Conservation (phyloP, 2,113 vertebrate species). For the Oostethus manadensis region DNA sequence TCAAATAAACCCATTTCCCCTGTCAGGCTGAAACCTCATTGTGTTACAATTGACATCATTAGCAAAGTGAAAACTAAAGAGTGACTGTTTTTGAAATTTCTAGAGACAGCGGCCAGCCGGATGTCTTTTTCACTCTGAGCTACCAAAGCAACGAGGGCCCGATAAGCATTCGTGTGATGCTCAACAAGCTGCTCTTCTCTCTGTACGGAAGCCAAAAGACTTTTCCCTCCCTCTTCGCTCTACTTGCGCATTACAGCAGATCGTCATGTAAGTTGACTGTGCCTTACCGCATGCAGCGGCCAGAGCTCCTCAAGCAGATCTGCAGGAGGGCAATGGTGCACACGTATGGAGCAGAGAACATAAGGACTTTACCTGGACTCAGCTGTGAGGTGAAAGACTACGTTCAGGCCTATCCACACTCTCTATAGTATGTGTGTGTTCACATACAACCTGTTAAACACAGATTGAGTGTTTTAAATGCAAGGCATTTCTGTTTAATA, state of each 20-base stretch:
- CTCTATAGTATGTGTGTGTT: constrained; percentile 57
- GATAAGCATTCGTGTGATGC: constrained; percentile 85
- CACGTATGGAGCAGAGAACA: constrained; percentile 75
- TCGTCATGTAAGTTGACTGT: constrained; percentile 80
- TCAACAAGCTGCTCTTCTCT: constrained; percentile 79
- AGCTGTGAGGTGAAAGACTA: constrained; percentile 79
- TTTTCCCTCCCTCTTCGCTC: constrained; percentile 84
- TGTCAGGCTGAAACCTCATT: too few species aligned
- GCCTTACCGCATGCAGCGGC: constrained; percentile 78
- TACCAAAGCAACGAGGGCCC: constrained; percentile 82
- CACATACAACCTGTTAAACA: too few species aligned
- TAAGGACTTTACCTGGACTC: constrained; percentile 68
- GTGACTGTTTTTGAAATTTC: constrained; percentile 10
- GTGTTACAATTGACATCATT: too few species aligned
- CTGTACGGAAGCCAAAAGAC: constrained; percentile 85
- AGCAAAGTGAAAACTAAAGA: not conserved
- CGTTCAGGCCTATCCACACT: constrained; percentile 79
- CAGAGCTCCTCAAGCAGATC: constrained; percentile 83
- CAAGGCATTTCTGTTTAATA: not conserved
- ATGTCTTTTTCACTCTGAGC: constrained; percentile 94
- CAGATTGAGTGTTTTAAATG: too few species aligned
- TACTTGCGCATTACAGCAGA: constrained; percentile 83
- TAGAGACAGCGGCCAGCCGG: constrained; percentile 87
- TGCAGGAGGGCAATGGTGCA: constrained; percentile 81
- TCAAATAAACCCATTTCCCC: too few species aligned